A percentile compares a stretch with the other conserved stretches of the same genome.
These are phyloP conservation scores for Morpho achilles DNA, from an alignment of 2,888 invertebrate genomes.

Conservation along the genomic window DNA sequence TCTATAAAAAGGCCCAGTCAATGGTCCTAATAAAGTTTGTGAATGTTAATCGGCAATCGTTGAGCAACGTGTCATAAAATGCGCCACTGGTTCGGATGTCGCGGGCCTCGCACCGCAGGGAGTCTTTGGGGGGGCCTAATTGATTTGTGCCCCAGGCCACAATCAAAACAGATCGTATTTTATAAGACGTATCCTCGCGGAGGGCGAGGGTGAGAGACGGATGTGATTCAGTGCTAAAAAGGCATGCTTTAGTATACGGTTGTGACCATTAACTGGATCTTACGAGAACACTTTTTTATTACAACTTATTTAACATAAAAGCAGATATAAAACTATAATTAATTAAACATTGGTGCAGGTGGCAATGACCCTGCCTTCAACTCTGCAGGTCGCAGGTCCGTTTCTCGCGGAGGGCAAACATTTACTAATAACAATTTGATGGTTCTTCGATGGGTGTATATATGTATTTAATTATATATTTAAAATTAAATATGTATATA, in stretches of 20 bases:
- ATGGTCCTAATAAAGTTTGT: slow-evolving; percentile 71
- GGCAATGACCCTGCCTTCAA: too few species aligned
- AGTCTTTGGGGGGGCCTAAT: slow-evolving; percentile 66
- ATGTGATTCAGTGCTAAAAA: slow-evolving; percentile 26
- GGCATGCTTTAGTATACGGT: slow-evolving; percentile 14
- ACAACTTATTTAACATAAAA: too few species aligned
- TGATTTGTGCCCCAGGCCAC: slow-evolving; percentile 80
- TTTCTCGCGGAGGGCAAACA: too few species aligned
- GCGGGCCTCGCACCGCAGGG: slow-evolving; percentile 56
- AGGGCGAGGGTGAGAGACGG: slow-evolving; percentile 37
- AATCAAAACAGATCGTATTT: slow-evolving; percentile 81
- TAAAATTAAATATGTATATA: too few species aligned
- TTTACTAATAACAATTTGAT: too few species aligned
- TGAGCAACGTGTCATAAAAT: slow-evolving; percentile 77
- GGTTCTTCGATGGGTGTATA: too few species aligned
- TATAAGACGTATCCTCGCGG: slow-evolving; percentile 71
- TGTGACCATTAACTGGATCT: slow-evolving; percentile 36
- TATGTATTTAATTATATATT: too few species aligned
- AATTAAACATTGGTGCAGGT: too few species aligned
- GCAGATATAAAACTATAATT: too few species aligned
- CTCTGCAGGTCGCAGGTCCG: too few species aligned
- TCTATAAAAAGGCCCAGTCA: slow-evolving; percentile 42
- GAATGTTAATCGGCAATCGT: slow-evolving; percentile 75
- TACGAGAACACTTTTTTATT: too few species aligned
- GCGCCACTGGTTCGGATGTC: slow-evolving; percentile 76